Evolutionary conservation across 2,113 vertebrate species (phyloP), one percentile per base, ranked within the genome.

Genomic region (Notarius lentiginosus): DNA sequence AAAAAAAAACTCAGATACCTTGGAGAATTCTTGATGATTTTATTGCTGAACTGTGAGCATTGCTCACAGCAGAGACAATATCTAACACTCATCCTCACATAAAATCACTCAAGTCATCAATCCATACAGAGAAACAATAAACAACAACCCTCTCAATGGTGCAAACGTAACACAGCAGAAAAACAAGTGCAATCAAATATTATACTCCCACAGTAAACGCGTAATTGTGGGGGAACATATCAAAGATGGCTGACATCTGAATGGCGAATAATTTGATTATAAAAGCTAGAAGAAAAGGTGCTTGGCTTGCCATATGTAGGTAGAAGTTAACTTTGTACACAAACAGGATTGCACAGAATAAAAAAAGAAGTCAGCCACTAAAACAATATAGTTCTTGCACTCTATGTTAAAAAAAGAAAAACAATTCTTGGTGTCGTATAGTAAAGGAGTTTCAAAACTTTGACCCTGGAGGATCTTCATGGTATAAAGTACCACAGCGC

Each of bases 11-110:
- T 41, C 60, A 76, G 80, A 83, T 87, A 30, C 49, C 82, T 51
- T 80, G 34, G 75, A 66, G 68, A 88, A 86, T 81, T 90, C 84
- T 41, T 86, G 58, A 89, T 86, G 79, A 82, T 90, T 94, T 93
- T 93, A 94, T 94, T 94, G 84, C 90, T 88, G 41, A 76, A 90
- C 89, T 91, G 79, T 83, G 65, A 87, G 47, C 56, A 41, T 82
- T 82, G 30, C 91, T 89, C 90, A 93, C 68, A 84, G 68, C 68
- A 84, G 68, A 86, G 65, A 82, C 79, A 81, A 86, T 83, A 75
- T 83, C 61, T 66, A 82, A 84, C 89, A 86, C 86, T 87, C 75
- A 79, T 85, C 83, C 83, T 79, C 68, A 73, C 55, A 82, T 55
- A 79, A 87, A 72, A 75, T 79, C 58, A 84, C 77, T 68, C 80